Evolutionary conservation across 2,888 invertebrate genomes (phyloP), one percentile per base, ranked within the genome.

Genomic region (Eristalis intricaria): DNA sequence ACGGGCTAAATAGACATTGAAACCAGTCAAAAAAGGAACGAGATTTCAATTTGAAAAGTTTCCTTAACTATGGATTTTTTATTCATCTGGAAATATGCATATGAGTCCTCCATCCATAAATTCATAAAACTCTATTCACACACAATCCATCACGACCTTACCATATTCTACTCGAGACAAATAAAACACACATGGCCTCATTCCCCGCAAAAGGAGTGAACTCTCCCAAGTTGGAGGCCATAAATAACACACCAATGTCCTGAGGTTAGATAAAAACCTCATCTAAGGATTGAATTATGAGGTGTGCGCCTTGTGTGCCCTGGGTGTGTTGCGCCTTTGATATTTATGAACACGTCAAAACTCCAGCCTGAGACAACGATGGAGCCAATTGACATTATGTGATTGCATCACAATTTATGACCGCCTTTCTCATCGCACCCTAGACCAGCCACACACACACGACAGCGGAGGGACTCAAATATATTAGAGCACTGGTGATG

Each of bases 291-390:
- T 87, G 83, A 83, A 79, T 87, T 83, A 83, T 87, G 75, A 79
- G 68, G 83, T 83, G 79, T 78, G 77, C 74, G 78, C 83, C 43
- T 74, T 35, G 74, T 80, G 61, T 63, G 66, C 26, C 50, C 73
- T 50, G 83, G 74, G 68, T 86, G 73, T 82, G 85, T 86, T 74
- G 63, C 73, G 76, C 76, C 69, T 58, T 68, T 86, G 77, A 82
- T 82, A 82, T 86, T 86, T 86, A 86, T 75, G 86, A 79, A 63
- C 86, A 79, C 64, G 87, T 87, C 84, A 84, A 87, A 87, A 79
- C 70, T 75, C 56, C 63, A 38, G 71, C 75, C 78, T 75, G 65
- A 83, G 79, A 87, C 74, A 64, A 78, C 69, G 56, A 75, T 76
- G 76, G 61, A 82, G 74, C 78, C 79, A 79, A 80, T 84, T 87